Percentiles rank a stretch among this genome's conserved stretches.
Conservation (phyloP, 2,113 vertebrate species). For the Syngnathus typhle region DNA sequence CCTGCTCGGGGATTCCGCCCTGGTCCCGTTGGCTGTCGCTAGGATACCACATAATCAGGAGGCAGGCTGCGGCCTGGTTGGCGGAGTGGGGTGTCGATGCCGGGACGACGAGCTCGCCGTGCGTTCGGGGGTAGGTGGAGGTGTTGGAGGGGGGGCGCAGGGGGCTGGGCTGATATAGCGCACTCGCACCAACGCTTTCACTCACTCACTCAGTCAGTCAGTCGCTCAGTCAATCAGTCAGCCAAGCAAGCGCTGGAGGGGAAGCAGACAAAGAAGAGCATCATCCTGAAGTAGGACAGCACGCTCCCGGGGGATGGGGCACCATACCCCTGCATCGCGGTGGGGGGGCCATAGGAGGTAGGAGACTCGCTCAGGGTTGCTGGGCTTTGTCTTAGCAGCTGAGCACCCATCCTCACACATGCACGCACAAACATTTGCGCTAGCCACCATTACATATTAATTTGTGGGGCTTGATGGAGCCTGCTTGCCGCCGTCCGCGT, state of each 20-base stretch:
- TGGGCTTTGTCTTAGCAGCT: slow-evolving; percentile 67
- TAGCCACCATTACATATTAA: slow-evolving; percentile 35
- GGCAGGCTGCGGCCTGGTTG: slow-evolving; percentile 65
- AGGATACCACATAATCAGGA: slow-evolving; percentile 76
- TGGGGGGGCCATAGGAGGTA: slow-evolving; percentile 71
- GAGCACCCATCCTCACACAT: slow-evolving; percentile 18
- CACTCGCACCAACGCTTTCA: slow-evolving; percentile 37
- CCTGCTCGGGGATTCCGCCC: slow-evolving; percentile 58
- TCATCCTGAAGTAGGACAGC: slow-evolving; percentile 62
- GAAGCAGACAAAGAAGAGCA: slow-evolving; percentile 71
- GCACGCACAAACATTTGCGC: slow-evolving; percentile 22
- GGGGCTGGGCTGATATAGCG: slow-evolving; percentile 43
- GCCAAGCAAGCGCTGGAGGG: slow-evolving; percentile 16
- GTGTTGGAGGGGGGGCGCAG: slow-evolving; percentile 17
- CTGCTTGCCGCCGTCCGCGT: slow-evolving; percentile 25
- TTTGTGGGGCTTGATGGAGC: slow-evolving; percentile 35
- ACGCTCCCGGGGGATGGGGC: slow-evolving; percentile 73
- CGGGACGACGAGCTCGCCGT: slow-evolving; percentile 45
- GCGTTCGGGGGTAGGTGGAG: slow-evolving; percentile 61
- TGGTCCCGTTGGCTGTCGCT: slow-evolving; percentile 74
- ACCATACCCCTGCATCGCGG: slow-evolving; percentile 72
- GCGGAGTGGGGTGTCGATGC: slow-evolving; percentile 58
- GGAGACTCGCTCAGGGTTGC: slow-evolving; percentile 56
- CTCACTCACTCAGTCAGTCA: slow-evolving; percentile 37
- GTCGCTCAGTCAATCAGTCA: slow-evolving; percentile 42